Conservation (phyloP, 1,140 invertebrate species). For the honey bee (Apis mellifera) region Amel_HAv3.1 CM009933.2:12229001-12229500, state of each 20-base stretch:
- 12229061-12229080: conserved; percentile 18
- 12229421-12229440: too few species aligned
- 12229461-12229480: background rate
- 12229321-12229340: too few species aligned
- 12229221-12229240: conserved; percentile 17
- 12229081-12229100: conserved; percentile 14
- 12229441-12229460: too few species aligned
- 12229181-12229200: too few species aligned
- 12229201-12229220: background rate
- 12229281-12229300: too few species aligned
- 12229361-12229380: conserved; percentile 12
- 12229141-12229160: too few species aligned
- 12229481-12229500: conserved; percentile 24
- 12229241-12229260: conserved; percentile 23
- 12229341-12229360: background rate
- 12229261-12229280: background rate
- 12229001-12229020: background rate
- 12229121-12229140: background rate
- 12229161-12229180: too few species aligned
- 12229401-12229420: background rate
- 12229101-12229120: conserved; percentile 43
- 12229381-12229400: conserved; percentile 58
- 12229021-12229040: too few species aligned
- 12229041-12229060: background rate
- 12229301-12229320: too few species aligned